phyloP scores from a whole-genome alignment of 1,140 invertebrate genomes.

The Drosophila sechellia region DNA sequence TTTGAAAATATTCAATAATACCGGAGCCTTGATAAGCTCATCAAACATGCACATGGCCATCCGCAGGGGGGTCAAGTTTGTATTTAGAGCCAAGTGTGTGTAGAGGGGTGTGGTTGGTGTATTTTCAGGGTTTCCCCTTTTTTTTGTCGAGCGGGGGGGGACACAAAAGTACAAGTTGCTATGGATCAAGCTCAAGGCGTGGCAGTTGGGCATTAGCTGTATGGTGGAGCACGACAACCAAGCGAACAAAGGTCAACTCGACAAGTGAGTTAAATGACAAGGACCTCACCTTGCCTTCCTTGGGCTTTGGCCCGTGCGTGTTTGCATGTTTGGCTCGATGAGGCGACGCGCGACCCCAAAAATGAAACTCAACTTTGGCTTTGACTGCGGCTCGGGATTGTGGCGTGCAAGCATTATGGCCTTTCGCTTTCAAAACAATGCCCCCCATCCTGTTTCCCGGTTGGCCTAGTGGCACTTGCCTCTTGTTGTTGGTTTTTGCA shows the following conservation, averaged over 20 bases:
- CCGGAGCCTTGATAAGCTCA: conserved; percentile 72
- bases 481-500: conserved; percentile 5
- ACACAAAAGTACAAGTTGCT: conserved; percentile 39
- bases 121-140: background rate
- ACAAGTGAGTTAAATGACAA: conserved; percentile 80
- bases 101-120: too few species aligned
- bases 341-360: conserved; percentile 64
- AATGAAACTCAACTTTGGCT: conserved; percentile 56
- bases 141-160: background rate
- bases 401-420: conserved; percentile 79
- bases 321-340: conserved; percentile 76
- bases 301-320: conserved; percentile 54
- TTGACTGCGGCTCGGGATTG: conserved; percentile 44
- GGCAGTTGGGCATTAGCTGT: conserved; percentile 69
- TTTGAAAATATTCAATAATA: conserved; percentile 75
- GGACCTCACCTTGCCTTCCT: conserved; percentile 67
- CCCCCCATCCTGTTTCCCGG: conserved; percentile 18
- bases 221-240: conserved; percentile 49
- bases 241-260: conserved; percentile 69
- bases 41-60: conserved; percentile 65
- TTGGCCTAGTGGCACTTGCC: background rate
- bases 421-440: conserved; percentile 79
- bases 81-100: conserved; percentile 15
- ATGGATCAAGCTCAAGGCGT: conserved; percentile 70
- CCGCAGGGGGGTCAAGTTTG: conserved; percentile 16